Base-by-base conservation (phyloP, 1,140 invertebrate species). In the Drosophila subobscura region DNA sequence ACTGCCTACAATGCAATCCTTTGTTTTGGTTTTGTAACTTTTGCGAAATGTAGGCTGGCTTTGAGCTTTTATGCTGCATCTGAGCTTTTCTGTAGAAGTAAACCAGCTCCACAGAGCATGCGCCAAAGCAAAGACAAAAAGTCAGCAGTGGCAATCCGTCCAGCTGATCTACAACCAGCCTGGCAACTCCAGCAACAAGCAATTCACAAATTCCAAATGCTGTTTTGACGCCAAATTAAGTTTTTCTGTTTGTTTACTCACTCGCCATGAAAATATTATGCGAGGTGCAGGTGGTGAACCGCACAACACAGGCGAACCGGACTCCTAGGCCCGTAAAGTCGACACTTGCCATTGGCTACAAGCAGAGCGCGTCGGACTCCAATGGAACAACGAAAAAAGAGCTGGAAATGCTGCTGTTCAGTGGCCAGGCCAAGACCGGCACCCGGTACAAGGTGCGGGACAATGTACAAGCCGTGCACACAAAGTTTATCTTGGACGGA, bases 401-500 rank as follows among this genome's bases (percentile, higher is more conserved):
- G 25, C 92, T 94, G 72, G 94, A 93, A 89, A 90, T 96, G 29
- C 90, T 96, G 27, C 92, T 94, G 40, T 95, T 96, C 90, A 94
- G 94, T 5, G 88, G 93, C 3, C 91, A 93, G 49, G 94, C 95
- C 83, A 95, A 95, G 90, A 91, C 85, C 22, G 95, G 95, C 1
- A 93, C 89, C 1, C 95, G 95, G 72, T 96, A 96, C 72, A 94
- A 94, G 91, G 84, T 96, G 2, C 93, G 90, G n/a, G 79, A 93
- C 40, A 95, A 94, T 77, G 93, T 96, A 45, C 93, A 93, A 46
- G 92, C 94, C 89, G 92, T 96, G 20, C 94, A 95, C 77, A 93
- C 93, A 1, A 95, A 94, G 80, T 96, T 94, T 89, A 88, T 96
- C 10, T 92, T 94, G 44, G 94, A 96, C 88, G 96, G 96, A 56